A percentile compares a stretch with the other conserved stretches of the same genome.
Evolutionary conservation across 2,113 vertebrate genomes (phyloP).

Genomic region (Nettapus auritus): DNA sequence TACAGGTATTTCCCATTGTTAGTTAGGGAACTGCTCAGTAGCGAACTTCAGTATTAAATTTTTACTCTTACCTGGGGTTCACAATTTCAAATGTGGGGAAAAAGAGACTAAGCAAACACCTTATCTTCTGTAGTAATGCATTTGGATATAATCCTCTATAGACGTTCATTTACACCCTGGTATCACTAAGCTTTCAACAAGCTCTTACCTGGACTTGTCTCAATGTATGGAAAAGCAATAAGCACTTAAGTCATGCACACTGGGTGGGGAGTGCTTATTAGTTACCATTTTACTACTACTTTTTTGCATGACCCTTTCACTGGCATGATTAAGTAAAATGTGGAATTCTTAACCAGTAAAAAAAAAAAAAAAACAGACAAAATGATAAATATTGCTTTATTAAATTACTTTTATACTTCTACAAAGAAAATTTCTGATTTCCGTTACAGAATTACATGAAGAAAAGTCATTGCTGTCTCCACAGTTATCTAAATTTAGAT

Average conservation of each 20-base stretch:
- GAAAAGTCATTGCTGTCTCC: conserved; percentile 42
- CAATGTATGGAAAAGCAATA: background rate
- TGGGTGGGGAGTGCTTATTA: background rate
- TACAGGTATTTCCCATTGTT: background rate
- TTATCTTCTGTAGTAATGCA: background rate
- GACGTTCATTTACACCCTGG: background rate
- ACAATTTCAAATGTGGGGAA: background rate
- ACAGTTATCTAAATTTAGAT: conserved; percentile 59
- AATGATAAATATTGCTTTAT: conserved; percentile 75
- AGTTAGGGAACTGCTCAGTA: background rate
- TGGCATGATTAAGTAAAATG: background rate
- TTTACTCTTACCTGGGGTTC: background rate
- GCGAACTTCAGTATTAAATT: background rate
- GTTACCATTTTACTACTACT: background rate
- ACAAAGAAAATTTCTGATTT: conserved; percentile 57
- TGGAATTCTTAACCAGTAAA: background rate
- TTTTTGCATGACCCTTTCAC: background rate
- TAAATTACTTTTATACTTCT: conserved; percentile 70
- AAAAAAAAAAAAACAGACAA: background rate
- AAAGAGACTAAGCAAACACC: background rate
- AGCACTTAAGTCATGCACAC: background rate
- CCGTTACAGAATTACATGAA: conserved; percentile 41
- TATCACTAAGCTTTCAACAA: background rate
- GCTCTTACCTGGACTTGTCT: background rate
- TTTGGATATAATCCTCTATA: background rate